Conservation (phyloP, 2,888 invertebrate species). For the Phania funesta region DNA sequence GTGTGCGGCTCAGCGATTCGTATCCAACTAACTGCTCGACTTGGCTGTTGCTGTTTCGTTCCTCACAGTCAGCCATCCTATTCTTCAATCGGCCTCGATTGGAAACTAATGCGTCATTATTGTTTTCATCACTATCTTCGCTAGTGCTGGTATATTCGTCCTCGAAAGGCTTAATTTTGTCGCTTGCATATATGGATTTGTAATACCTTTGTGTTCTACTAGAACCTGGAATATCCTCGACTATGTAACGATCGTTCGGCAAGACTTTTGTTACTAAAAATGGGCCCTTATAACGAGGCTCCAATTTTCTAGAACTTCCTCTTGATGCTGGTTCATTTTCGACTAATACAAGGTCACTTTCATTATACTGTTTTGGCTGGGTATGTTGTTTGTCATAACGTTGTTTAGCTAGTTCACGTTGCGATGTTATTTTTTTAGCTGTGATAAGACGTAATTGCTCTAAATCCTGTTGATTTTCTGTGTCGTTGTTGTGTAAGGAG, state of each 20-base stretch:
- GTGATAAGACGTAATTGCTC: not conserved
- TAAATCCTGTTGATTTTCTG: not conserved
- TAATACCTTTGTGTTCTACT: conserved; percentile 65
- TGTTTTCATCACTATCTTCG: not conserved
- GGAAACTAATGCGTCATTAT: not conserved
- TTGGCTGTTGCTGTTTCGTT: no score
- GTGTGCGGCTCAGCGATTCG: no score
- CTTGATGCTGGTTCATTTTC: conserved; percentile 53
- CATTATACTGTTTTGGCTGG: conserved; percentile 28
- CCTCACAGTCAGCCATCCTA: conserved; percentile 20
- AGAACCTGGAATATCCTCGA: conserved; percentile 68
- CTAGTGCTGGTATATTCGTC: not conserved
- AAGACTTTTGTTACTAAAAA: conserved; percentile 64
- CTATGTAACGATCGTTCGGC: conserved; percentile 67
- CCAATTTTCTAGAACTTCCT: conserved; percentile 66
- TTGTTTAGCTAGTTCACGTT: conserved; percentile 38
- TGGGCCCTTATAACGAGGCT: conserved; percentile 68
- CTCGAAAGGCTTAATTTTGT: conserved; percentile 64
- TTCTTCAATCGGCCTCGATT: conserved; percentile 24
- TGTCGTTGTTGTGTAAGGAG: conserved; percentile 3
- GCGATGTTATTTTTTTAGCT: conserved; percentile 11
- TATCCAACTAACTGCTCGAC: no score
- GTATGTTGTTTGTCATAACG: conserved; percentile 49
- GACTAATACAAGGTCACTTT: conserved; percentile 54
- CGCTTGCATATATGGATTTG: conserved; percentile 63